A percentile compares a stretch with the other conserved stretches of the same genome.
These are phyloP conservation scores for Diploptera punctata DNA, from an alignment of 2,888 invertebrate species.

Conservation along the genomic window DNA sequence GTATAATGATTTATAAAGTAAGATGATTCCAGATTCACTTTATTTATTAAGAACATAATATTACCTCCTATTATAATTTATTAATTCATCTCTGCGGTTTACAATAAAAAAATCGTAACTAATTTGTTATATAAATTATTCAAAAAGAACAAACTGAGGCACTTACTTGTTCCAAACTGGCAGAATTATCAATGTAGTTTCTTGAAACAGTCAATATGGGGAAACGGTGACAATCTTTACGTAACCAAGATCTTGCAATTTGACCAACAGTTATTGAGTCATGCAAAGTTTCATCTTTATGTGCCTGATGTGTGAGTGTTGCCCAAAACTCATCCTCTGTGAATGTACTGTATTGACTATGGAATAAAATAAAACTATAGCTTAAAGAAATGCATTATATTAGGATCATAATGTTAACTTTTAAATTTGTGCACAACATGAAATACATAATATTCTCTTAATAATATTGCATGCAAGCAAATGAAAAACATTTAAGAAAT, in stretches of 20 bases:
- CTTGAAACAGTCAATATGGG: slow-evolving; percentile 76
- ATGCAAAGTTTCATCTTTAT: slow-evolving; percentile 64
- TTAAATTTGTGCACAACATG: not conserved
- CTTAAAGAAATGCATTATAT: not conserved
- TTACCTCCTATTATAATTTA: no score
- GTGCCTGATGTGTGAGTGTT: slow-evolving; percentile 71
- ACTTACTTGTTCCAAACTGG: slow-evolving; percentile 68
- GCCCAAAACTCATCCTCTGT: slow-evolving; percentile 82
- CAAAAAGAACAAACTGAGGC: no score
- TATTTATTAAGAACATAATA: no score
- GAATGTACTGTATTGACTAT: slow-evolving; percentile 74
- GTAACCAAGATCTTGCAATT: slow-evolving; percentile 83
- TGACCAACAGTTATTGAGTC: slow-evolving; percentile 65
- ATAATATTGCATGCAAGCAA: no score
- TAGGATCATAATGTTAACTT: not conserved
- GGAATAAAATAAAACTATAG: not conserved
- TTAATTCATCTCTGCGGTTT: no score
- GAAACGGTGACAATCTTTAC: slow-evolving; percentile 70
- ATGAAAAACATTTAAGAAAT: no score
- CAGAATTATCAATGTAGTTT: slow-evolving; percentile 68
- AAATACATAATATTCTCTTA: no score
- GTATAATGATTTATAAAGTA: no score
- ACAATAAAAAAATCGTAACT: no score
- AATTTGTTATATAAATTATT: no score
- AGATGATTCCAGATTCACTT: no score